These are phyloP conservation scores for Alosa alosa DNA, from an alignment of 2,113 vertebrate genomes.

Conservation along the genomic window DNA sequence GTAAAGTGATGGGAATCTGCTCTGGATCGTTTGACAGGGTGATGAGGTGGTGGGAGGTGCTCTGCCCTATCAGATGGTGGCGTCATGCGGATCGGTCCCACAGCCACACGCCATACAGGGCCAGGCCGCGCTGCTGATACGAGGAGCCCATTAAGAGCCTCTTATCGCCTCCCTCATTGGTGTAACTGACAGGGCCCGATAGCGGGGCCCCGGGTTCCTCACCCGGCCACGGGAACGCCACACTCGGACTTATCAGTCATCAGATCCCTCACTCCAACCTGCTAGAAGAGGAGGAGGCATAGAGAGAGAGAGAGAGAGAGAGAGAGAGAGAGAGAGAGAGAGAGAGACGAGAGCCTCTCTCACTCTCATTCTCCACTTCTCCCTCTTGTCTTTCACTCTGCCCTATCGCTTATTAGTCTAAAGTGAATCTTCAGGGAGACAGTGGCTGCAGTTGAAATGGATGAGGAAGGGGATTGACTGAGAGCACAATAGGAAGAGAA, in stretches of 20 bases:
- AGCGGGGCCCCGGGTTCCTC: conserved; percentile 66
- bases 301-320: conserved; percentile 44
- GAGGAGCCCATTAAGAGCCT: conserved; percentile 86
- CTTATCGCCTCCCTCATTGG: conserved; percentile 84
- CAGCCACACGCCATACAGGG: conserved; percentile 71
- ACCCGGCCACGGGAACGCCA: conserved; percentile 75
- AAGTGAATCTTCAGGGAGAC: neutral
- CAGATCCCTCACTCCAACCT: conserved; percentile 80
- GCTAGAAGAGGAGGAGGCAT: conserved; percentile 56
- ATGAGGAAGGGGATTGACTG: conserved; percentile 7
- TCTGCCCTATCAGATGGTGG: conserved; percentile 82
- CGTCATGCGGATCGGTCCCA: conserved; percentile 79
- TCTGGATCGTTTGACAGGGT: conserved; percentile 84
- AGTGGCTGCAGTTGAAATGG: neutral
- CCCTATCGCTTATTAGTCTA: neutral
- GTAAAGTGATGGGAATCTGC: conserved; percentile 65
- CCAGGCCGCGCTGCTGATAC: conserved; percentile 81
- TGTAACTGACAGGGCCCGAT: conserved; percentile 89
- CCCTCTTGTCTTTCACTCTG: neutral
- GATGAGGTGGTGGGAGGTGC: neutral
- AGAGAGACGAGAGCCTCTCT: conserved; percentile 7
- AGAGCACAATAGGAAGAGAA: conserved; percentile 54
- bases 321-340: too few species aligned
- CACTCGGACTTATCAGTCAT: conserved; percentile 80
- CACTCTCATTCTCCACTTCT: neutral